Base-by-base conservation (phyloP, 2,113 vertebrate species). In the Dipodomys ordii region DNA sequence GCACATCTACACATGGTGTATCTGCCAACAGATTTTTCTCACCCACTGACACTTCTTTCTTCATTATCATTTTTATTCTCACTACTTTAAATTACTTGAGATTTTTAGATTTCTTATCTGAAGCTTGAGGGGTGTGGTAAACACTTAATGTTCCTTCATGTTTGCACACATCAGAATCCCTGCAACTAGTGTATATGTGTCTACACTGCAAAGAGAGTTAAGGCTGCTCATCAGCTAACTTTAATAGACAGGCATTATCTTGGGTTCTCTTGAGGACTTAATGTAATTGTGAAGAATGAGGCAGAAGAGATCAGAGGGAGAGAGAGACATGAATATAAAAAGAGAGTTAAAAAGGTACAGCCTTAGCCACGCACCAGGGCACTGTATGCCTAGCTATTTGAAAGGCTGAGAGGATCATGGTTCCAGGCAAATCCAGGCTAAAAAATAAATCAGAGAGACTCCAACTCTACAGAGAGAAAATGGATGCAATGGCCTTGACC, bases 71-170 rank as follows among this genome's bases (percentile, higher is more conserved):
- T 92, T 28, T 57, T 25, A 39, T 86, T 91, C 22, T 28, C 39
- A 79, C 18, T 28, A 19, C 15, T 83, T 73, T 49, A 30, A 80
- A 57, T 72, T 0, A 44, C 64, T 84, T 90, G 69, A n/a, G 22
- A 49, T 84, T 82, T 39, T 91, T 65, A 76, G 49, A 62, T 91
- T 82, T 11, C 46, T 78, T 81, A 11, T 39, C 74, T 84, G n/a
- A 0, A 16, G 57, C 20, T 15, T 60, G 30, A 73, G 46, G 20
- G 19, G 4, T 79, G 1, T 22, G n/a, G 16, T 23, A 76, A 69
- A 57, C 2, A 28, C 19, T 35, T 72, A 57, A 35, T 35, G 3
- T 5, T 15, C 28, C 28, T 30, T 69, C 2, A 10, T 69, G 13
- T 69, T 15, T 10, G 6, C 27, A 7, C 4, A 8, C 2, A 4